These are phyloP conservation scores for Trissolcus japonicus DNA, from an alignment of 2,888 invertebrate genomes.

Conservation along the genomic window DNA sequence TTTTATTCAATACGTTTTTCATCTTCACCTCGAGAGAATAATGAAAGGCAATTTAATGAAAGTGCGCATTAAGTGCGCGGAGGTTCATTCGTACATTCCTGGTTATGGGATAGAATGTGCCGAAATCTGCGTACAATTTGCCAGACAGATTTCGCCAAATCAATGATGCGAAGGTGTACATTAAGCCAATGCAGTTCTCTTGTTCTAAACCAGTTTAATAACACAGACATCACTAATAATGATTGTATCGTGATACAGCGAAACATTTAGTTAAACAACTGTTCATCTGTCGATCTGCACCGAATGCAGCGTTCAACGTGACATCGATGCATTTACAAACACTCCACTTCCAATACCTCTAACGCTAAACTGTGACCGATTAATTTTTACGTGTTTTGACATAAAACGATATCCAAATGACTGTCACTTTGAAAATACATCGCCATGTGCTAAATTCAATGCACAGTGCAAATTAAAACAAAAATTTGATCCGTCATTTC, in stretches of 20 bases:
- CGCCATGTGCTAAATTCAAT: too few relatives aligned
- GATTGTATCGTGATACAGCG: not conserved
- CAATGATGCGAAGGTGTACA: conserved; percentile 4
- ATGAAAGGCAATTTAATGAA: too few relatives aligned
- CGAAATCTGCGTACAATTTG: conserved; percentile 2
- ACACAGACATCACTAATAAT: conserved; percentile 1
- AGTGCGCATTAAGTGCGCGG: too few relatives aligned
- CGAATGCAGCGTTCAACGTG: not conserved
- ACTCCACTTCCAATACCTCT: not conserved
- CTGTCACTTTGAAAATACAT: too few relatives aligned
- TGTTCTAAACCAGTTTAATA: conserved; percentile 6
- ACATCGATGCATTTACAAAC: not conserved
- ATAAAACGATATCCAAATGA: too few relatives aligned
- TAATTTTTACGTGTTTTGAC: too few relatives aligned
- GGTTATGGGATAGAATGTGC: too few relatives aligned
- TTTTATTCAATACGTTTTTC: too few relatives aligned
- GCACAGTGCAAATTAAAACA: too few relatives aligned
- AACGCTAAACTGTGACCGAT: not conserved
- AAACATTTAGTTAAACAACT: conserved; percentile 6
- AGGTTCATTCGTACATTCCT: too few relatives aligned
- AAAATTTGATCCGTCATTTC: too few relatives aligned
- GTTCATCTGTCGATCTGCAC: not conserved
- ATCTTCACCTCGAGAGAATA: too few relatives aligned
- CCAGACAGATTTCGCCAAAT: conserved; percentile 1
- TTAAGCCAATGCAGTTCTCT: not conserved